phyloP scores from a whole-genome alignment of 2,888 invertebrate species.

The Zygaena filipendulae region DNA sequence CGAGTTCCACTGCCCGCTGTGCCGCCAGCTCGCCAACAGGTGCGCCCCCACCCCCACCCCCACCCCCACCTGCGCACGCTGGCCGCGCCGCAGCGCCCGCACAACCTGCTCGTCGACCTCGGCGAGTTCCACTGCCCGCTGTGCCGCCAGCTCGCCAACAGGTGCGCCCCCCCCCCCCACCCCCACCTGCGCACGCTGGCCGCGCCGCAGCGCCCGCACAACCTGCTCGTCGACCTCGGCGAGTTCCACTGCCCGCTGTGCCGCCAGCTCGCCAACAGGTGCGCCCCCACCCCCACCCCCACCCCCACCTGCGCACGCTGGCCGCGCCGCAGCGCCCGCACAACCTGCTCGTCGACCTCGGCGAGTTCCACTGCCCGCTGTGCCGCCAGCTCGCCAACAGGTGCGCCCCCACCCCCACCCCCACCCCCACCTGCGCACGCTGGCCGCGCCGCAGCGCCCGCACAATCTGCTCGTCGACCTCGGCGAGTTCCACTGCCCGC shows the following conservation, averaged over 20 bases:
- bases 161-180: conserved; percentile 92
- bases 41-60: conserved; percentile 95
- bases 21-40: conserved; percentile 96
- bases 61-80: conserved; percentile 90
- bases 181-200: conserved; percentile 89
- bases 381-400: conserved; percentile 97
- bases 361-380: conserved; percentile 96
- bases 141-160: conserved; percentile 98
- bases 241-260: conserved; percentile 96
- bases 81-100: conserved; percentile 79
- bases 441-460: conserved; percentile 80
- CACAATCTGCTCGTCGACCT: conserved; percentile 74
- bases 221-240: conserved; percentile 73
- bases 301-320: conserved; percentile 89
- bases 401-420: conserved; percentile 95
- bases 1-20: conserved; percentile 96
- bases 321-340: conserved; percentile 81
- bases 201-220: conserved; percentile 80
- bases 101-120: conserved; percentile 72
- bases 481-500: conserved; percentile 94
- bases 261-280: conserved; percentile 98
- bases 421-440: conserved; percentile 87
- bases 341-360: conserved; percentile 73
- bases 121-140: conserved; percentile 96
- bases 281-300: conserved; percentile 93